Evolutionary conservation across 1,140 invertebrate genomes (phyloP).

Genomic region (Camponotus pennsylvanicus): DNA sequence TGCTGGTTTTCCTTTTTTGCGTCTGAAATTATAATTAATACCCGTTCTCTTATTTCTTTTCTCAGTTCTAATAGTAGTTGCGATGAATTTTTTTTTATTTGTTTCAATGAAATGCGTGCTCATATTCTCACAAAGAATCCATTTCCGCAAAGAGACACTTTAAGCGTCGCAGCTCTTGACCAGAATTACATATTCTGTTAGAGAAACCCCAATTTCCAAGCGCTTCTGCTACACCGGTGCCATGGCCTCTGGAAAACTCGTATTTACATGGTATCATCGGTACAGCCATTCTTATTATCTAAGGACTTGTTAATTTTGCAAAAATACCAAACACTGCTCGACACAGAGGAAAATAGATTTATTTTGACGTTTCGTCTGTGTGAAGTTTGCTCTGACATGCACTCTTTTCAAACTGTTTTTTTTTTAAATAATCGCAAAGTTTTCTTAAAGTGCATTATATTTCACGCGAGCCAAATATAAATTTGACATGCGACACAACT

Average conservation of each 20-base stretch:
- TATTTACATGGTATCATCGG: slow-evolving; percentile 63
- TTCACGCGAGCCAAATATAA: slow-evolving; percentile 18
- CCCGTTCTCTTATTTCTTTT: neutral
- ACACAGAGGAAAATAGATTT: slow-evolving; percentile 13
- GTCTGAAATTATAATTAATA: slow-evolving; percentile 64
- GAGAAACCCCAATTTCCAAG: slow-evolving; percentile 84
- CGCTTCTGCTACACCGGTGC: slow-evolving; percentile 80
- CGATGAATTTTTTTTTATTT: neutral
- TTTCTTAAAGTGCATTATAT: neutral
- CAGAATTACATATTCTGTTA: slow-evolving; percentile 71
- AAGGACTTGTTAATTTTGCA: slow-evolving; percentile 51
- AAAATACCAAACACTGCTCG: slow-evolving; percentile 12
- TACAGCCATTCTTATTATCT: neutral
- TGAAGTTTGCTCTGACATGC: slow-evolving; percentile 39
- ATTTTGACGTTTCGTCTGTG: slow-evolving; percentile 8
- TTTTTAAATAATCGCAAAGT: slow-evolving; percentile 11
- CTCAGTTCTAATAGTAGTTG: neutral
- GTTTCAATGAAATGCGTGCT: neutral
- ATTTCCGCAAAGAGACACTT: slow-evolving; percentile 79
- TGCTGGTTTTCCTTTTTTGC: slow-evolving; percentile 46
- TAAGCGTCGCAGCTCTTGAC: slow-evolving; percentile 78
- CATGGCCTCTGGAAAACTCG: slow-evolving; percentile 78
- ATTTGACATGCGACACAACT: slow-evolving; percentile 32
- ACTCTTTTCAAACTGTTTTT: slow-evolving; percentile 3
- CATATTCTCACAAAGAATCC: slow-evolving; percentile 76